Evolutionary conservation across 2,113 vertebrate genomes (phyloP), one percentile per base, ranked within the genome.

Genomic region (Muntiacus muntjak): DNA sequence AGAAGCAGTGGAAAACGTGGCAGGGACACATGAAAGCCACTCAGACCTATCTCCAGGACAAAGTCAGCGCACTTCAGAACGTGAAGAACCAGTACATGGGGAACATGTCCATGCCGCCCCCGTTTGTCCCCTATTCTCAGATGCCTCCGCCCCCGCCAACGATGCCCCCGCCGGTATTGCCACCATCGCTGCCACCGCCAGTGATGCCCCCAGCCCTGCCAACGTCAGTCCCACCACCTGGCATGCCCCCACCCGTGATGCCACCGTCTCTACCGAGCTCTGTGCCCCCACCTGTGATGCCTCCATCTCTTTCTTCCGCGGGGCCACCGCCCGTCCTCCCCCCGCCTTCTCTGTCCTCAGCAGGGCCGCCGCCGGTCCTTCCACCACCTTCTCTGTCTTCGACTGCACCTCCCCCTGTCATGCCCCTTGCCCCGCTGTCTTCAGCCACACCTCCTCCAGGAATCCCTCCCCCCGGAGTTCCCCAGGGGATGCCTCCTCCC

Each of bases 1-100:
- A 99, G 97, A 99, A 99, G 67, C 99, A 99, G 74, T 99, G 99
- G 99, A 99, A 99, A 85, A 99, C 99, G 54, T 99, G 99, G 99
- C 99, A 99, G 97, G 99, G 99, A 47, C 99, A 99, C 97, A 99
- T 99, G 99, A 99, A 99, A 97, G 99, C 99, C 87, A 99, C 99
- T 60, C 99, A 99, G 60, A 98, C 98, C 13, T 99, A 99, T 96
- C 98, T 99, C 82, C 99, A 99, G 91, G 99, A 99, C 96, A 99
- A 99, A 97, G 98, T 99, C 91, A 99, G 97, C 67, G 99, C 99
- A 5, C 98, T 99, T 67, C 99, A 99, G 97, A 99, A 99, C 64
- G 98, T 99, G 99, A 99, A 99, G 98, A 99, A 99, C 52, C 99
- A 99, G 43, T 99, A 99, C 93, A 98, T 99, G 96, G 99, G 99